Evolutionary conservation across 1,140 invertebrate species (phyloP).

Genomic region (Drosophila equinoxialis): DNA sequence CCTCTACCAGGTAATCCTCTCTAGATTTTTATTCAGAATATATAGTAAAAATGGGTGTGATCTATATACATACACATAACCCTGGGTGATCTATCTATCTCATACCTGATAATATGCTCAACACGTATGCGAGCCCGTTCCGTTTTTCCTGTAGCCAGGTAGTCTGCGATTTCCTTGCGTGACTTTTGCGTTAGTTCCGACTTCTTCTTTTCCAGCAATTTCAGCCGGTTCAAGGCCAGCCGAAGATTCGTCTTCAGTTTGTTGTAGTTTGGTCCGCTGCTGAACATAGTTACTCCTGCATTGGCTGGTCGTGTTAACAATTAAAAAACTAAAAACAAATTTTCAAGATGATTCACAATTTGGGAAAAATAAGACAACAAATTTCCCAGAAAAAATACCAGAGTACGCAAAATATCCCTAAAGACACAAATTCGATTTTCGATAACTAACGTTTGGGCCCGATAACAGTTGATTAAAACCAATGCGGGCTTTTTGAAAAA

Average conservation of each 20-base stretch:
- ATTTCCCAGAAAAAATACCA: too few relatives aligned
- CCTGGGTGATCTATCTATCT: background rate
- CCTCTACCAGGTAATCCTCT: slow-evolving; percentile 99
- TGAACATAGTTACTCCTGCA: slow-evolving; percentile 88
- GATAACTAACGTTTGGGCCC: too few relatives aligned
- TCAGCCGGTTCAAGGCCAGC: slow-evolving; percentile 95
- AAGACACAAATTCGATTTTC: too few relatives aligned
- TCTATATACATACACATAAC: background rate
- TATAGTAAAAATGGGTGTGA: background rate
- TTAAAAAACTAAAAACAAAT: slow-evolving; percentile 29
- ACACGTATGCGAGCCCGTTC: slow-evolving; percentile 98
- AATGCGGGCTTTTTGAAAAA: too few relatives aligned
- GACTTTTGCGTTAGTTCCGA: slow-evolving; percentile 97
- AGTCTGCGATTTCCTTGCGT: slow-evolving; percentile 98
- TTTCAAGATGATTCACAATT: slow-evolving; percentile 60
- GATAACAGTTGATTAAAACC: too few relatives aligned
- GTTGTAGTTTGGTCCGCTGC: slow-evolving; percentile 93
- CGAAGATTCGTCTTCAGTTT: slow-evolving; percentile 98
- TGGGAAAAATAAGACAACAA: slow-evolving; percentile 46
- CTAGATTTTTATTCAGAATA: slow-evolving; percentile 81
- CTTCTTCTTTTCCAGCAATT: slow-evolving; percentile 99
- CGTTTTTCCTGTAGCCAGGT: slow-evolving; percentile 93
- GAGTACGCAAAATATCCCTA: too few relatives aligned
- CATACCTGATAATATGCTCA: slow-evolving; percentile 95
- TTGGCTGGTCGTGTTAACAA: slow-evolving; percentile 8